A percentile compares a stretch with the other conserved stretches of the same genome.
These are phyloP conservation scores for Wiebesia pumilae DNA, from an alignment of 1,140 invertebrate species.

Conservation along the genomic window DNA sequence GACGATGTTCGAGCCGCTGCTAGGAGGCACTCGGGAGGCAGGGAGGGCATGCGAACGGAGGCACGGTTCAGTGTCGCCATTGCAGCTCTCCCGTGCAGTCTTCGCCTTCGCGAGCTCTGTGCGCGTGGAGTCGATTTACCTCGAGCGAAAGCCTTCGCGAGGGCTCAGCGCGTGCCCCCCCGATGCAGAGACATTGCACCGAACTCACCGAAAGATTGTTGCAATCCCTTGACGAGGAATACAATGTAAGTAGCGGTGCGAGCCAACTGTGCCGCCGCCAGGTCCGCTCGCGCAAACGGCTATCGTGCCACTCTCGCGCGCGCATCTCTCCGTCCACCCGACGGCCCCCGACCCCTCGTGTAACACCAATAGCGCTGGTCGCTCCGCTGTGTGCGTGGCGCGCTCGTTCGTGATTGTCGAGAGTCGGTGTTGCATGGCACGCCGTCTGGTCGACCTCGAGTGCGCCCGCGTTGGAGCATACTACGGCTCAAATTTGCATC, in stretches of 20 bases:
- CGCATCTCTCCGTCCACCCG: slow-evolving; percentile 56
- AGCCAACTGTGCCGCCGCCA: slow-evolving; percentile 54
- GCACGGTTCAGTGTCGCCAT: slow-evolving; percentile 73
- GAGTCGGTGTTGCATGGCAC: not conserved
- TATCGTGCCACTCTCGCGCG: slow-evolving; percentile 70
- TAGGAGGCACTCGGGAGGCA: slow-evolving; percentile 71
- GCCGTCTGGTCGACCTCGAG: not conserved
- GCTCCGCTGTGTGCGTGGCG: slow-evolving; percentile 4
- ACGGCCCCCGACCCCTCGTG: not conserved
- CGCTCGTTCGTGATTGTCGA: not conserved
- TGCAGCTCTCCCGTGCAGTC: slow-evolving; percentile 70
- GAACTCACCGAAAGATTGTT: slow-evolving; percentile 81
- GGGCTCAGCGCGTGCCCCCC: slow-evolving; percentile 69
- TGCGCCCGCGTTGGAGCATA: not conserved
- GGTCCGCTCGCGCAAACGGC: slow-evolving; percentile 72
- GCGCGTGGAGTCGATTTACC: slow-evolving; percentile 66
- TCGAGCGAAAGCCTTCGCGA: slow-evolving; percentile 65
- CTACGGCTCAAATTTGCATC: not conserved
- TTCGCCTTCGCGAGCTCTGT: slow-evolving; percentile 63
- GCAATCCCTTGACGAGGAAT: slow-evolving; percentile 80
- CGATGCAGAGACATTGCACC: slow-evolving; percentile 79
- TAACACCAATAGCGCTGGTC: too few relatives aligned
- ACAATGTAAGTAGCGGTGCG: slow-evolving; percentile 79
- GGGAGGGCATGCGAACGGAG: slow-evolving; percentile 72
- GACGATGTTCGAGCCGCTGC: slow-evolving; percentile 62